Conservation (phyloP, 2,888 invertebrate species). For the Itoplectis maculator region DNA sequence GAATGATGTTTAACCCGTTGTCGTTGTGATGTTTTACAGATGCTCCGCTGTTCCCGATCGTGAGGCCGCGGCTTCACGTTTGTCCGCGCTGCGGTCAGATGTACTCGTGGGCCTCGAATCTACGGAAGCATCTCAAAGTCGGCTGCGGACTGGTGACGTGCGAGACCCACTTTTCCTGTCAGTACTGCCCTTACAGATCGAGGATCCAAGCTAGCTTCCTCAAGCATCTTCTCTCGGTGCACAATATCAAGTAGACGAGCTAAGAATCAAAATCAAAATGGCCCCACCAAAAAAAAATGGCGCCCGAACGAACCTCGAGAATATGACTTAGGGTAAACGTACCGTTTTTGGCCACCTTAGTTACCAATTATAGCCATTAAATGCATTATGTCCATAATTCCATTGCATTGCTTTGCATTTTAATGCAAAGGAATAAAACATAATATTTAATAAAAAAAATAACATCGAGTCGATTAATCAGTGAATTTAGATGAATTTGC, state of each 20-base stretch:
- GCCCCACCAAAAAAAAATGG: too few relatives aligned
- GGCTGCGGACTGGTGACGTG: constrained; percentile 84
- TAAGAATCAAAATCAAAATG: constrained; percentile 59
- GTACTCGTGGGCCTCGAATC: constrained; percentile 84
- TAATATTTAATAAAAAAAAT: too few relatives aligned
- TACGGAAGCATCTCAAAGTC: constrained; percentile 83
- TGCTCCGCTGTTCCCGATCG: constrained; percentile 82
- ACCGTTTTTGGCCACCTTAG: too few relatives aligned
- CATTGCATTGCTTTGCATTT: too few relatives aligned
- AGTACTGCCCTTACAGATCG: constrained; percentile 84
- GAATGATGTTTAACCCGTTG: constrained; percentile 24
- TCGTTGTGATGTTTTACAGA: constrained; percentile 78
- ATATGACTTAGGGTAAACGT: too few relatives aligned
- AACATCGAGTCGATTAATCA: too few relatives aligned
- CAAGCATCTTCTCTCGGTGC: constrained; percentile 83
- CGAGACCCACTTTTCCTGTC: constrained; percentile 84
- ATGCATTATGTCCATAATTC: too few relatives aligned
- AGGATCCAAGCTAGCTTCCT: constrained; percentile 84
- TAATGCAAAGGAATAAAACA: too few relatives aligned
- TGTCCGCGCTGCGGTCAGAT: constrained; percentile 84
- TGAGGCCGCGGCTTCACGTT: constrained; percentile 82
- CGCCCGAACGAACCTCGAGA: constrained; percentile 56
- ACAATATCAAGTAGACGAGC: constrained; percentile 82
- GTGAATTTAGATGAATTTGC: too few relatives aligned
- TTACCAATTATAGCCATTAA: too few relatives aligned